Evolutionary conservation across 2,888 invertebrate genomes (phyloP), one percentile per base, ranked within the genome.

Genomic region (Drosophila birchii): DNA sequence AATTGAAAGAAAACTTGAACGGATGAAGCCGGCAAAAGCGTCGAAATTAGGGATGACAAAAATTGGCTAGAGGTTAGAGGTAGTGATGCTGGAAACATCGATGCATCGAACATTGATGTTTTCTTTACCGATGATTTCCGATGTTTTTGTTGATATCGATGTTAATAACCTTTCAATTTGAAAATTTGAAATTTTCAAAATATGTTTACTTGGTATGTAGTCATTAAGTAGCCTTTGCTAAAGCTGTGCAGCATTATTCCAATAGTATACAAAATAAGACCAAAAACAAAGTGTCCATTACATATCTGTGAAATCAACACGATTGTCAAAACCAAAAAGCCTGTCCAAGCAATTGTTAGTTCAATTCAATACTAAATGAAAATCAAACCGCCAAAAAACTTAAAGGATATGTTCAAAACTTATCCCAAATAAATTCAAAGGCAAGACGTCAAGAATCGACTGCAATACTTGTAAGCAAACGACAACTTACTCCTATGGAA

Each of bases 381-480:
- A 34, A 20, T 20, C 5, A 20, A 5, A 20, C 20, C 6, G 5
- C 32, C 9, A 32, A 55, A 20, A 11, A 20, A 12, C 5, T 20
- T 9, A 5, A 20, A 59, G 12, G 41, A 23, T 60, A 60, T 60
- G 55, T 32, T 55, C 1, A 55, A 14, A 32, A 1, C 14, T 16
- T 18, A 9, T 12, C n/a, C 8, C 4, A 55, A 9, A 32, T 41
- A 41, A 60, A 41, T 23, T 34, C 3, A 32, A 16, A 5, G 41
- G 12, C 20, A 9, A 20, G 0, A 16, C 18, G 20, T 3, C 18
- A 3, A 41, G 2, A 60, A 11, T 7, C 6, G n/a, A 43, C 34
- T 34, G 60, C 34, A 26, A 14, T 32, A 49, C 20, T n/a, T 64
- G 26, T 60, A 16, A 49, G 26, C 23, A 23, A 16, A 45, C 9